phyloP scores from a whole-genome alignment of 2,113 vertebrate species.

The Oryzias melastigma region DNA sequence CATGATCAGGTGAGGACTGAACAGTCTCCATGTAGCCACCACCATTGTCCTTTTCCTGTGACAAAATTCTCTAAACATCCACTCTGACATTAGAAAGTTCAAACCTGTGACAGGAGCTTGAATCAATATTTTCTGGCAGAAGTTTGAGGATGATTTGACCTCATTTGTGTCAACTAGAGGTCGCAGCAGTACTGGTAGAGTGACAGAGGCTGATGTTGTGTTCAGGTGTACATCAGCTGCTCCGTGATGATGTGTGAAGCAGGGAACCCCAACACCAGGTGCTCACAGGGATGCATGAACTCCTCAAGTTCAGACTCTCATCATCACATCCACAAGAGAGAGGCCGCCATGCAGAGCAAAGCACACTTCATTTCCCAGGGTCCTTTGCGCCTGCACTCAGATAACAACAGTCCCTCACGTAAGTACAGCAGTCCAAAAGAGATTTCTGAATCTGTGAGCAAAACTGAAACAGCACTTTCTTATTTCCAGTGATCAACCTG shows the following conservation, averaged over 20 bases:
- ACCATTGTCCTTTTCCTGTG: no score
- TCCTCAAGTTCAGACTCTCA: background rate
- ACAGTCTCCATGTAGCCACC: background rate
- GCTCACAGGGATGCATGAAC: constrained; percentile 58
- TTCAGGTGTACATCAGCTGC: constrained; percentile 67
- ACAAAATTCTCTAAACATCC: no score
- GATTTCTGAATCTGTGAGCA: background rate
- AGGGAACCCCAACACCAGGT: constrained; percentile 59
- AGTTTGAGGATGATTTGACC: background rate
- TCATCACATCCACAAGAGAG: constrained; percentile 42
- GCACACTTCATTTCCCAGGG: constrained; percentile 76
- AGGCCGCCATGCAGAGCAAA: constrained; percentile 47
- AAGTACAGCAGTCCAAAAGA: background rate
- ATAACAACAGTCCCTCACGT: constrained; percentile 28
- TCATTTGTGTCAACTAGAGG: background rate
- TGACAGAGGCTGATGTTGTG: background rate
- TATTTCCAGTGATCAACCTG: constrained; percentile 36
- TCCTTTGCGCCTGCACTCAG: constrained; percentile 59
- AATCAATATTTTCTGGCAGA: no score
- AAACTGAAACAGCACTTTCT: background rate
- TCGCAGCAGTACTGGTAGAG: background rate
- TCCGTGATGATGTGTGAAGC: constrained; percentile 68
- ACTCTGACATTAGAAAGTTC: no score
- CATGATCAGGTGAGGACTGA: constrained; percentile 64
- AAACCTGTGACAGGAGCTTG: no score